Base-by-base conservation (phyloP, 2,113 vertebrate species). In the Rhinichthys klamathensis region DNA sequence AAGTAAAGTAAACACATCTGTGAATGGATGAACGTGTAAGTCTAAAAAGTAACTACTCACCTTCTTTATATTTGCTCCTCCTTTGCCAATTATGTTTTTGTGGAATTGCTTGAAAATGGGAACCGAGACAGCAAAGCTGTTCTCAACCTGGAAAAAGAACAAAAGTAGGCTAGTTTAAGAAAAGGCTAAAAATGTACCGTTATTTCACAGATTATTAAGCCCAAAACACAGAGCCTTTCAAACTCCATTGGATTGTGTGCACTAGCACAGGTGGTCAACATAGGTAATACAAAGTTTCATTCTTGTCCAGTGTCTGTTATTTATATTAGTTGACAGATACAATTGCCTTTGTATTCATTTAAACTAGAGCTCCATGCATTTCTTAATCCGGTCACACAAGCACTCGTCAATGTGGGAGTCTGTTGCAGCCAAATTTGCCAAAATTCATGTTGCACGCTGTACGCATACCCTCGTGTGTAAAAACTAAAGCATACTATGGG, bases 101-200 rank as follows among this genome's bases (percentile, higher is more conserved):
- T 99, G 98, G 90, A 99, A 99, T 88, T 99, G 98, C 91, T 99
- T 99, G 92, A 99, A 99, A 94, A 99, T 99, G 2, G 98, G 98
- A 54, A 99, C 98, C 32, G 97, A 98, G 91, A 99, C 96, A 2
- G 97, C 97, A 84, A 93, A 96, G 91, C 97, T 97, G 87, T 99
- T 99, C 92, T 99, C 98, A 93, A 98, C 95, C 98, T 99, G 32
- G 77, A 75, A 78, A 56, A 84, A 9, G 70, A 0, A 67, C n/a
- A 60, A 41, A 16, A 25, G 46, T 21, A 27, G 16, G 3, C 4
- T 2, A 0, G 41, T 54, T 51, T 76, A 51, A 56, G 7, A 16
- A 54, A 54, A 11, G 10, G 25, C 46, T 49, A 54, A 76, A 41
- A 30, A 49, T 11, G 5, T 3, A 75, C 16, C 4, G 72, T 75